Percentiles rank a stretch among this genome's conserved stretches.
Conservation (phyloP, 2,797 vertebrate genomes). For the Furcifer pardalis region DNA sequence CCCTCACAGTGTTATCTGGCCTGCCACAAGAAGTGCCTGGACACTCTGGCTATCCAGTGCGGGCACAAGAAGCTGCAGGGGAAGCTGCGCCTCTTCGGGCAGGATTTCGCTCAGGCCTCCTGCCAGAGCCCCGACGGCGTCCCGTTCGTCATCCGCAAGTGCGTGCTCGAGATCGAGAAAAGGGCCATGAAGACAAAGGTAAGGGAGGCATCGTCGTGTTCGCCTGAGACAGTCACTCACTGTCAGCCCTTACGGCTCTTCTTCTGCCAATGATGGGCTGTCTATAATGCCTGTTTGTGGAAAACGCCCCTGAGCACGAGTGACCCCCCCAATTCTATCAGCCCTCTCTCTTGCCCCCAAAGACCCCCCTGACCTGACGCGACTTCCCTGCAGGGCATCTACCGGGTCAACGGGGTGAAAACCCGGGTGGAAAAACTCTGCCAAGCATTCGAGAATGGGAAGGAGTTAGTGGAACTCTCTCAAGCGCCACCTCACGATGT, state of each 20-base stretch:
- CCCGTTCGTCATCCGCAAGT: conserved; percentile 94
- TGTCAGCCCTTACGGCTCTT: too few species aligned
- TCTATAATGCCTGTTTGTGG: too few species aligned
- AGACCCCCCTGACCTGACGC: too few species aligned
- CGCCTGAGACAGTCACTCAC: too few species aligned
- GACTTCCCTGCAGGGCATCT: conserved; percentile 86
- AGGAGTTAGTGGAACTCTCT: conserved; percentile 94
- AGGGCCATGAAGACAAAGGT: conserved; percentile 93
- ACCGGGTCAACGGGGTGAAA: conserved; percentile 95
- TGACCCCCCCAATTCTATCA: too few species aligned
- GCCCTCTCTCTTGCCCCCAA: too few species aligned
- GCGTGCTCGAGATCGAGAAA: conserved; percentile 90
- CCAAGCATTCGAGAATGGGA: conserved; percentile 95
- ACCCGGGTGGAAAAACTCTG: conserved; percentile 96
- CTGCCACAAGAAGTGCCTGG: conserved; percentile 96
- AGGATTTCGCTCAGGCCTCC: conserved; percentile 84
- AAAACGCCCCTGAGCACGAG: too few species aligned
- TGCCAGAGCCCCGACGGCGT: conserved; percentile 80
- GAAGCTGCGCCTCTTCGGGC: conserved; percentile 89
- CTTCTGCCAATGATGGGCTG: too few species aligned
- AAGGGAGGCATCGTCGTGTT: too few species aligned
- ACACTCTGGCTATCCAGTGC: conserved; percentile 95
- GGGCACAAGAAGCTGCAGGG: conserved; percentile 95
- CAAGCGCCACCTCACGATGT: conserved; percentile 95
- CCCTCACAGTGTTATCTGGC: conserved; percentile 88